Conservation (phyloP, 2,113 vertebrate genomes). For the Mola mola region DNA sequence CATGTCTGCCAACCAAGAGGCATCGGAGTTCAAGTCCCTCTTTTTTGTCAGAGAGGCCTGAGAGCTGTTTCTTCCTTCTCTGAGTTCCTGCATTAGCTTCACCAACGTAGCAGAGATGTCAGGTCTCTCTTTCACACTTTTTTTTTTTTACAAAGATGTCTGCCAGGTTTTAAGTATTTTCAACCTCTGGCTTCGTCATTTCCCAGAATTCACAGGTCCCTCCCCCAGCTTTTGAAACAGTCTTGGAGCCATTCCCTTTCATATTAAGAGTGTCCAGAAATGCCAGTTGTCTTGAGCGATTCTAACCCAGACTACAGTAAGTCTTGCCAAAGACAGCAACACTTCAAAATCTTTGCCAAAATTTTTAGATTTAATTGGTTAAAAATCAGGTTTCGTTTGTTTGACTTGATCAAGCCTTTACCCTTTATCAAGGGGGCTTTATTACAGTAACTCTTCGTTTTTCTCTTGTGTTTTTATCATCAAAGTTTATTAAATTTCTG, state of each 20-base stretch:
- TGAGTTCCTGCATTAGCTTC: neutral
- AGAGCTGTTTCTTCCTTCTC: neutral
- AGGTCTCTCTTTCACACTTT: too few relatives aligned
- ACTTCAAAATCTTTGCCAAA: neutral
- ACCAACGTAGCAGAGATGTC: too few relatives aligned
- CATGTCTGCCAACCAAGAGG: neutral
- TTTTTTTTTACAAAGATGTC: neutral
- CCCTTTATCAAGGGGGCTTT: too few relatives aligned
- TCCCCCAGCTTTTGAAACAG: neutral
- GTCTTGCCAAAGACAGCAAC: slow-evolving; percentile 4
- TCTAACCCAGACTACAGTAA: neutral
- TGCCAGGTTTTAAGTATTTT: slow-evolving; percentile 1
- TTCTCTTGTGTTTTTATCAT: too few relatives aligned
- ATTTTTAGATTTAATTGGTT: too few relatives aligned
- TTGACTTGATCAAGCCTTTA: too few relatives aligned
- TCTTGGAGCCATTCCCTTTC: slow-evolving; percentile 9
- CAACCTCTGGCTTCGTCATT: neutral
- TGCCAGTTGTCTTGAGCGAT: neutral
- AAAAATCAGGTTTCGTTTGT: too few relatives aligned
- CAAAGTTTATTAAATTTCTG: too few relatives aligned
- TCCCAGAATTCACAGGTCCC: slow-evolving; percentile 17
- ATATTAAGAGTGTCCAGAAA: slow-evolving; percentile 11
- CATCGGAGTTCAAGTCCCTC: neutral
- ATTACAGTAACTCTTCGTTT: too few relatives aligned
- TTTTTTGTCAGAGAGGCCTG: neutral